A percentile compares a stretch with the other conserved stretches of the same genome.
Evolutionary conservation across 2,888 invertebrate genomes (phyloP).

Genomic region (Drosophila falleni): DNA sequence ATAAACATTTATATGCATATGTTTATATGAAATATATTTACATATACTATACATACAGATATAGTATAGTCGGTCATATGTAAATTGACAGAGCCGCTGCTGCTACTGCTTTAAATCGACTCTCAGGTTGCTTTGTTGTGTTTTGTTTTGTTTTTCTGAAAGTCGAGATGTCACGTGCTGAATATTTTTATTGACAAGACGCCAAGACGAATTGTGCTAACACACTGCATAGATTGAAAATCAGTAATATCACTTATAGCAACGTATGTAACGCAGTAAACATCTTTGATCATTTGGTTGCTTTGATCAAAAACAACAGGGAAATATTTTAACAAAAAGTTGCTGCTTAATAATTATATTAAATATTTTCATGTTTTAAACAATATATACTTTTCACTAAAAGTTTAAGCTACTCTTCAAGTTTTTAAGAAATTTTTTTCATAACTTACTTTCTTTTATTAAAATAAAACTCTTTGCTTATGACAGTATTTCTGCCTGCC

Average conservation of each 20-base stretch:
- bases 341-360: background rate
- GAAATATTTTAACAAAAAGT: too few species aligned
- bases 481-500: background rate
- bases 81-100: constrained; percentile 23
- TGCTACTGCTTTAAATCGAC: constrained; percentile 24
- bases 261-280: too few species aligned
- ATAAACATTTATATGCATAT: constrained; percentile 16
- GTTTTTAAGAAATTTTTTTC: too few species aligned
- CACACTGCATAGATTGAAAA: background rate
- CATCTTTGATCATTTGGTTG: background rate
- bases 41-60: background rate
- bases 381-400: too few species aligned
- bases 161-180: constrained; percentile 31
- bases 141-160: constrained; percentile 11
- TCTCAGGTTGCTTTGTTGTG: constrained; percentile 10
- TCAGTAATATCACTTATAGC: background rate
- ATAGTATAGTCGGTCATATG: constrained; percentile 14
- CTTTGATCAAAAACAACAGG: background rate
- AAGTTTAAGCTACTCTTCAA: too few species aligned
- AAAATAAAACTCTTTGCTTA: too few species aligned
- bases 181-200: constrained; percentile 1
- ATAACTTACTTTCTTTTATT: too few species aligned
- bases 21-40: constrained; percentile 1
- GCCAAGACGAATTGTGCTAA: background rate
- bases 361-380: too few species aligned